phyloP scores from a whole-genome alignment of 2,797 vertebrate genomes.

The Anisognathus igniventris region DNA sequence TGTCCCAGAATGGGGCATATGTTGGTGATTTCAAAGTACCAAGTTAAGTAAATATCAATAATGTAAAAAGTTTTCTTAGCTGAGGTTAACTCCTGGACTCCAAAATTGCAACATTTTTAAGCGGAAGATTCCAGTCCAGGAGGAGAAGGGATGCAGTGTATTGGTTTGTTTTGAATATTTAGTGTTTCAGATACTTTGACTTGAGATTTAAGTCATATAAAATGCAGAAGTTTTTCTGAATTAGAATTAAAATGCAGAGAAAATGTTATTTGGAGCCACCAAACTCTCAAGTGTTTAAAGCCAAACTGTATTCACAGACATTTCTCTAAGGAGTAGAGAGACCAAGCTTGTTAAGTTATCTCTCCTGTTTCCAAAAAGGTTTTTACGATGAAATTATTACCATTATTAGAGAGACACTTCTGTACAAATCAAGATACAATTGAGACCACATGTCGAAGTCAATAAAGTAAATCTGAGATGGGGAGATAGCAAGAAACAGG shows the following conservation, averaged over 20 bases:
- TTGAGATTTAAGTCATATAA: not conserved
- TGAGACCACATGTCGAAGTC: not conserved
- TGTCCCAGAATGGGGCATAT: not conserved
- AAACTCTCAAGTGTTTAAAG: not conserved
- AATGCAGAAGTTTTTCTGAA: not conserved
- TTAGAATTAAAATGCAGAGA: not conserved
- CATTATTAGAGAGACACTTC: not conserved
- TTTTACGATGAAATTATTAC: not conserved
- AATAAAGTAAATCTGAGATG: not conserved
- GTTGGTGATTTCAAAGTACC: not conserved
- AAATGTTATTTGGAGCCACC: not conserved
- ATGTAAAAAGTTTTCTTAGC: not conserved
- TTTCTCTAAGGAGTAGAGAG: not conserved
- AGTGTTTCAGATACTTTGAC: not conserved
- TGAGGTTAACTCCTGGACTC: not conserved
- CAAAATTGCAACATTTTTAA: not conserved
- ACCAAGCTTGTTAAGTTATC: not conserved
- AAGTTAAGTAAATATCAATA: not conserved
- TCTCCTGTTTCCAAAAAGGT: not conserved
- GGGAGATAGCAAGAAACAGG: not conserved
- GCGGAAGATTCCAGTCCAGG: not conserved
- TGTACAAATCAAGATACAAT: not conserved
- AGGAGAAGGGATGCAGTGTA: not conserved
- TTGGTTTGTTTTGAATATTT: not conserved
- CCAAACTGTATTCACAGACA: fast-evolving